Evolutionary conservation across 2,888 invertebrate genomes (phyloP).

Genomic region (Ichneumoninae sp.): DNA sequence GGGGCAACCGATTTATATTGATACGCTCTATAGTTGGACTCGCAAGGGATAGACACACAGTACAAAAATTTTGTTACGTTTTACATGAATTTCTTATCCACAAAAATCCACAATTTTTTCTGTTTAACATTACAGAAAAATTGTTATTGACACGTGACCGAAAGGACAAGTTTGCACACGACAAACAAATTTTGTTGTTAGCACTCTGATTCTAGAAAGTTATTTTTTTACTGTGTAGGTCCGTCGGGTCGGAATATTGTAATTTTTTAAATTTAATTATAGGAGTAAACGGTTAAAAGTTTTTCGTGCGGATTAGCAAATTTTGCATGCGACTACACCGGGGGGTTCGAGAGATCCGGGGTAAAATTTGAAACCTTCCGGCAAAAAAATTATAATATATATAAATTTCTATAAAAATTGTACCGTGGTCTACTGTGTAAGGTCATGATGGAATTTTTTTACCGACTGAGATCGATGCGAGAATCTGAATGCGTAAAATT

Average conservation of each 20-base stretch:
- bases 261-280: neutral
- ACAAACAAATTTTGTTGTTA: too few relatives aligned
- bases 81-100: too few relatives aligned
- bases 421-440: conserved; percentile 35
- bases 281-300: conserved; percentile 36
- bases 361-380: conserved; percentile 20
- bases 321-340: conserved; percentile 47
- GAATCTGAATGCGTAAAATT: too few relatives aligned
- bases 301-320: conserved; percentile 49
- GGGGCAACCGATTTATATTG: conserved; percentile 3
- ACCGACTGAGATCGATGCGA: neutral
- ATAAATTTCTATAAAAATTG: conserved; percentile 15
- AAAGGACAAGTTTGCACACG: too few relatives aligned
- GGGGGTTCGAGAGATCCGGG: conserved; percentile 27
- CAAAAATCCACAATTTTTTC: too few relatives aligned
- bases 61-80: too few relatives aligned
- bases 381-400: neutral
- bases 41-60: conserved; percentile 8
- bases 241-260: neutral
- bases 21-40: conserved; percentile 3
- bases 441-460: conserved; percentile 32
- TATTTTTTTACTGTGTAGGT: neutral
- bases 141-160: too few relatives aligned
- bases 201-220: too few relatives aligned
- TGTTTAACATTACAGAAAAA: too few relatives aligned